These are phyloP conservation scores for Andricus grossulariae DNA, from an alignment of 1,140 invertebrate genomes.

Conservation along the genomic window DNA sequence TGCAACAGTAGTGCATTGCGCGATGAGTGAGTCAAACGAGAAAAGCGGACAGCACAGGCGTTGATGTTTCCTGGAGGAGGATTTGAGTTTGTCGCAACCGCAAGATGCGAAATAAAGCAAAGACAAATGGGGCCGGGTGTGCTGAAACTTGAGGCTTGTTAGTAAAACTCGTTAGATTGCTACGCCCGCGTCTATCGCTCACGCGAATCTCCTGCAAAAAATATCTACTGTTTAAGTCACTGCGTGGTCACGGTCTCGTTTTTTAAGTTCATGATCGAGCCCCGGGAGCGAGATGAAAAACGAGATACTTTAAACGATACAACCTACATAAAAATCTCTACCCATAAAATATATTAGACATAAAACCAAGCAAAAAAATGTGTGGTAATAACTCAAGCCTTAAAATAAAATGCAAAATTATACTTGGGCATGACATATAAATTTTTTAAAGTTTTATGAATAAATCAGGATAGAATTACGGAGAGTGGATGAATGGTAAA, in stretches of 20 bases:
- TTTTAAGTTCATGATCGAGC: constrained; percentile 29
- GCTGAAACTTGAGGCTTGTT: constrained; percentile 29
- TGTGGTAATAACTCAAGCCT: neutral
- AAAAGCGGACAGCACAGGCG: neutral
- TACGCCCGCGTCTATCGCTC: constrained; percentile 25
- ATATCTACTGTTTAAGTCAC: constrained; percentile 27
- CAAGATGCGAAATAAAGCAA: neutral
- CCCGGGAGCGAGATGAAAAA: constrained; percentile 8
- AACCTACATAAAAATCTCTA: neutral
- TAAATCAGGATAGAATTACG: too few species aligned
- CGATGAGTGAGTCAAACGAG: neutral
- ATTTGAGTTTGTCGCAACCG: neutral
- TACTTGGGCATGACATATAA: too few species aligned
- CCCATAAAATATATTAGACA: constrained; percentile 5
- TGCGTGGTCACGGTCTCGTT: constrained; percentile 30
- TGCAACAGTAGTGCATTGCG: neutral
- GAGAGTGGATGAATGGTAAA: too few species aligned
- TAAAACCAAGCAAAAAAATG: neutral
- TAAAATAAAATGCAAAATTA: neutral
- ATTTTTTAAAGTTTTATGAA: too few species aligned
- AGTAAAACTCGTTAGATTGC: constrained; percentile 28
- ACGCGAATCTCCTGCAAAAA: constrained; percentile 21
- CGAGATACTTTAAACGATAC: neutral
- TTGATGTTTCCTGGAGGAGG: neutral
- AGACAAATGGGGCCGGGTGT: constrained; percentile 2